A percentile compares a stretch with the other conserved stretches of the same genome.
Conservation (phyloP, 2,888 invertebrate genomes). For the Arge pagana region DNA sequence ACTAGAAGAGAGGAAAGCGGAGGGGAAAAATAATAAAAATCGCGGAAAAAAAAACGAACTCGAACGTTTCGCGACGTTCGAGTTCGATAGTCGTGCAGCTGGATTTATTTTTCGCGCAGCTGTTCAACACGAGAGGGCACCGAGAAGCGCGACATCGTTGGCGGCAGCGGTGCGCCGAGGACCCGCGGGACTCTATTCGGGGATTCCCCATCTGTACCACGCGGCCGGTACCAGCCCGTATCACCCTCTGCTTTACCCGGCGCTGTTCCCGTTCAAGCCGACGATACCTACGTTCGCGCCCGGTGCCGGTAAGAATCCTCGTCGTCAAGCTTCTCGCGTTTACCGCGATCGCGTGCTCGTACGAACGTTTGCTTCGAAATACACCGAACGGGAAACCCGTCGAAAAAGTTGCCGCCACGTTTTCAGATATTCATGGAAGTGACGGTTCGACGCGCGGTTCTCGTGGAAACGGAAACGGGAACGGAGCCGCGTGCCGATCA, state of each 20-base stretch:
- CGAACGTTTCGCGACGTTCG: no score
- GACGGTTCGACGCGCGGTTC: no score
- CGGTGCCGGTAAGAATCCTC: slow-evolving; percentile 46
- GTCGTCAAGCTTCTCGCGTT: no score
- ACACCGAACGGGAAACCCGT: no score
- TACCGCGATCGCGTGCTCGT: neutral
- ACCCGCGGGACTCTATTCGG: slow-evolving; percentile 49
- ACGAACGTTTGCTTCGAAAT: neutral
- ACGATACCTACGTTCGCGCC: slow-evolving; percentile 46
- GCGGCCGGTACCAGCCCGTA: slow-evolving; percentile 46
- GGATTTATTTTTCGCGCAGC: slow-evolving; percentile 67
- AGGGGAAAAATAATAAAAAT: no score
- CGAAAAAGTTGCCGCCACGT: no score
- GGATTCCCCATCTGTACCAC: slow-evolving; percentile 54
- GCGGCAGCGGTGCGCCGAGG: slow-evolving; percentile 59
- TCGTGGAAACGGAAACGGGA: neutral
- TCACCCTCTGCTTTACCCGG: slow-evolving; percentile 53
- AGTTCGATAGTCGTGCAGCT: no score
- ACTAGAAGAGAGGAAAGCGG: no score
- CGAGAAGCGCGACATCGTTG: slow-evolving; percentile 62
- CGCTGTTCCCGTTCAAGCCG: slow-evolving; percentile 53
- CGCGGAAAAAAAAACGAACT: no score
- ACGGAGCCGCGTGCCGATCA: no score
- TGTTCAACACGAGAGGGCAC: slow-evolving; percentile 89
- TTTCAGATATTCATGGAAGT: no score